These are phyloP conservation scores for Neocloeon triangulifer DNA, from an alignment of 1,140 invertebrate genomes.

Conservation along the genomic window DNA sequence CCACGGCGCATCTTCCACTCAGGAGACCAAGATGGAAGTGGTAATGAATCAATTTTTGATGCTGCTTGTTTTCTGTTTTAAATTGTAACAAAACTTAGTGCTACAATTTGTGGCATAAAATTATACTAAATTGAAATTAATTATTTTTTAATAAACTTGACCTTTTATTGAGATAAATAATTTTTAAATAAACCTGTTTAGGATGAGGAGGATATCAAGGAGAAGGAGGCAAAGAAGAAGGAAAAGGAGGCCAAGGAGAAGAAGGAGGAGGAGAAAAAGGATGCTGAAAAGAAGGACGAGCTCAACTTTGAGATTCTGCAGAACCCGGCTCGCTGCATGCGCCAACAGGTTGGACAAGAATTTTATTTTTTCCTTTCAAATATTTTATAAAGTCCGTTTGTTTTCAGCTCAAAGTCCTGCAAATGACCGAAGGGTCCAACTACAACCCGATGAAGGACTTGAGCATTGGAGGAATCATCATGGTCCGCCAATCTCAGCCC, in stretches of 20 bases:
- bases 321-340: constrained; percentile 86
- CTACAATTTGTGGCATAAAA: too few relatives aligned
- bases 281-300: constrained; percentile 43
- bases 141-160: too few relatives aligned
- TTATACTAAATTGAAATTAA: too few relatives aligned
- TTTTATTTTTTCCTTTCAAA: neutral
- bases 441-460: constrained; percentile 80
- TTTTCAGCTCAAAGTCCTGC: constrained; percentile 51
- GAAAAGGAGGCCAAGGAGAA: constrained; percentile 37
- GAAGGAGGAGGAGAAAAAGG: constrained; percentile 36
- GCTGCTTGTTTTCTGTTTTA: neutral
- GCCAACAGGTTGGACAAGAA: constrained; percentile 44
- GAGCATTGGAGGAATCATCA: constrained; percentile 85
- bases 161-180: too few relatives aligned
- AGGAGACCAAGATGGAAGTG: constrained; percentile 22
- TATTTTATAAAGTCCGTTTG: constrained; percentile 8
- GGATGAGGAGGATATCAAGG: constrained; percentile 22
- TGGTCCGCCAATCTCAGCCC: constrained; percentile 58
- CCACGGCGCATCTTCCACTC: constrained; percentile 8
- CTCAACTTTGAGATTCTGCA: constrained; percentile 75
- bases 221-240: constrained; percentile 23
- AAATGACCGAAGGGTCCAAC: constrained; percentile 51
- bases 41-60: constrained; percentile 9
- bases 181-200: too few relatives aligned
- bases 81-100: too few relatives aligned